Evolutionary conservation across 1,140 invertebrate species (phyloP), one percentile per base, ranked within the genome.

Genomic region (Zaprionus lachaisei): DNA sequence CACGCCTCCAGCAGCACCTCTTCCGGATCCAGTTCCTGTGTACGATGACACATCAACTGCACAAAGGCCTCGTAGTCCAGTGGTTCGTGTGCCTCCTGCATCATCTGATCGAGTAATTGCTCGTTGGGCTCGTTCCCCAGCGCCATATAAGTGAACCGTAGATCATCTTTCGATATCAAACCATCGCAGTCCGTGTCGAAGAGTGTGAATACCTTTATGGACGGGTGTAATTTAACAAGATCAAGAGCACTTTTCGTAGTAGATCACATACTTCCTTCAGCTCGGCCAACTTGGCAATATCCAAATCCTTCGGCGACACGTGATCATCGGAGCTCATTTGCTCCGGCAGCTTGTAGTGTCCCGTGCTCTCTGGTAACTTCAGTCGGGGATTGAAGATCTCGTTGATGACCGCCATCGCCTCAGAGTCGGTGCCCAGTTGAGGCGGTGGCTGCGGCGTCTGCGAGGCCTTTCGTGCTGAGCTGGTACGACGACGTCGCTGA

Each of bases 61-160:
- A 95, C 94, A 78, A 95, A 95, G 4, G 94, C 94, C 70, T 95
- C 94, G 70, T 95, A 95, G 82, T 95, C 94, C 17, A 95, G 72
- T 1, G 95, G 95, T 41, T 94, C 93, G 28, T 94, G 91, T 4
- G 94, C 94, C 92, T 95, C 95, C 31, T 93, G 84, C 72, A 95
- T 82, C 95, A 95, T 95, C 41, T 93, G 92, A n/a, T 93, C 92
- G 5, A 95, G 90, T 2, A 87, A 91, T 54, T 94, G 93, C 44
- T 95, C 94, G 9, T 94, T 92, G 2, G 94, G 89, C 6, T 93
- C 94, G 22, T 94, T 93, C 3, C 95, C 95, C 38, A 95, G 81
- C 5, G 94, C 94, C 7, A 93, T 91, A n/a, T 94, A 93, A 0
- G 95, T 95, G 31, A 92, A 94, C 5, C 94, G 93, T 41, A 95